Evolutionary conservation across 30 jellyfish, hydroid and myxozoan species (phyloP).

Genomic region (Hydractinia echinata): DNA sequence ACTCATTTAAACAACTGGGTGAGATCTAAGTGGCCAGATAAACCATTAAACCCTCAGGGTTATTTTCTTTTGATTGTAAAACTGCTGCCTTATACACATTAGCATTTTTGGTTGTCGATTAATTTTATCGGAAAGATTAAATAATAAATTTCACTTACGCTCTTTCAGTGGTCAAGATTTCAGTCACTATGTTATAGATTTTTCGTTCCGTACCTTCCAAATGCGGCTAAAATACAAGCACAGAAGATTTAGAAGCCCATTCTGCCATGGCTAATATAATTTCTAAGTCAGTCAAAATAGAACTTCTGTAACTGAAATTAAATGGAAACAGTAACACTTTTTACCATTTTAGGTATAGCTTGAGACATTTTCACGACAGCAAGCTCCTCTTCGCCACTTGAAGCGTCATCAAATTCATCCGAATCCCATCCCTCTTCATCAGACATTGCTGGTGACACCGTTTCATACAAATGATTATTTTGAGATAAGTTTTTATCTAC

Average conservation of each 20-base stretch:
- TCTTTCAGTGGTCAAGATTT: slow-evolving; percentile 89
- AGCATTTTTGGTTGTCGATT: too few species aligned
- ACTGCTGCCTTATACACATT: too few species aligned
- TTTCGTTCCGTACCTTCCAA: slow-evolving; percentile 60
- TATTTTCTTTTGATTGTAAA: too few species aligned
- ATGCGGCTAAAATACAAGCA: slow-evolving; percentile 34
- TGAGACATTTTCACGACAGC: slow-evolving; percentile 1
- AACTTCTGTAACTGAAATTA: neutral
- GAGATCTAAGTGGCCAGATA: too few species aligned
- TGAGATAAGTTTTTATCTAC: neutral
- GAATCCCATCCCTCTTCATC: slow-evolving; percentile 78
- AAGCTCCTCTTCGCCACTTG: slow-evolving; percentile 57
- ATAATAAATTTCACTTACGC: slow-evolving; percentile 59
- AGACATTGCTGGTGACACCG: slow-evolving; percentile 4
- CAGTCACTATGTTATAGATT: slow-evolving; percentile 77
- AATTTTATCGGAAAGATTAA: too few species aligned
- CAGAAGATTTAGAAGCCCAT: neutral
- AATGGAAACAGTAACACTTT: neutral
- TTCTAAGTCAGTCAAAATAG: neutral
- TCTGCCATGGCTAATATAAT: neutral
- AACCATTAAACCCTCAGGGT: too few species aligned
- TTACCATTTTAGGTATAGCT: neutral
- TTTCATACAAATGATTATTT: neutral
- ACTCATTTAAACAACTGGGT: too few species aligned
- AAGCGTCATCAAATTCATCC: slow-evolving; percentile 73